Base-by-base conservation (phyloP, 2,888 invertebrate genomes). In the Lasioglossum figueresi region DNA sequence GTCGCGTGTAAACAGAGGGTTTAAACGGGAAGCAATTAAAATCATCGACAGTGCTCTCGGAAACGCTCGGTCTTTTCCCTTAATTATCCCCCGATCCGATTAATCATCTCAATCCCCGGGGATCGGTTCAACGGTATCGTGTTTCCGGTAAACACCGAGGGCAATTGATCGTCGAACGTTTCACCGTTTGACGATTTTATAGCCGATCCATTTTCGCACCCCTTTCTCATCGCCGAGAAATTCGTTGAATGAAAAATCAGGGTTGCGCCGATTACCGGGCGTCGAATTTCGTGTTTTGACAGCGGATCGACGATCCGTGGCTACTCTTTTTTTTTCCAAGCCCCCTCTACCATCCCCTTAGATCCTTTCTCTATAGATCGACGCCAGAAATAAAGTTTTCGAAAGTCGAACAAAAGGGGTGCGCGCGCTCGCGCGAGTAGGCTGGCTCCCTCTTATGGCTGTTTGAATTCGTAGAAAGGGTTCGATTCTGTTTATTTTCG, bases 231-330 rank as follows among this genome's bases (percentile, higher is more conserved):
- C 45, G 68, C 80, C 77, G 83, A 86, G 88, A 89, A 92, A 91
- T 89, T 87, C 88, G 79, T 86, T 80, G 90, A 83, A 84, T 86
- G 88, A 89, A 91, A 92, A 91, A 91, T 81, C 84, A 76, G 84
- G 86, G 76, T 73, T 76, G 84, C 83, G 34, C 88, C 87, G 88
- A 85, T 88, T 75, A 86, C 83, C 82, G 40, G 74, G 92, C 91
- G 88, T 94, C 94, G 93, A 88, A 92, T 94, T 94, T 93, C 94
- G 75, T 95, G 93, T 95, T 95, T 94, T 95, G 95, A 95, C 94
- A 94, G 94, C 93, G 91, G 92, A 88, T 87, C 92, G 93, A 78
- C 93, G 94, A 94, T 92, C 93, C 93, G 93, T 93, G 90, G 83
- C 84, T 56, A 79, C 63, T 77, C 83, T 87, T 48, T 88, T 86